Evolutionary conservation across 1,140 invertebrate genomes (phyloP).

Genomic region (Drosophila bifasciata): DNA sequence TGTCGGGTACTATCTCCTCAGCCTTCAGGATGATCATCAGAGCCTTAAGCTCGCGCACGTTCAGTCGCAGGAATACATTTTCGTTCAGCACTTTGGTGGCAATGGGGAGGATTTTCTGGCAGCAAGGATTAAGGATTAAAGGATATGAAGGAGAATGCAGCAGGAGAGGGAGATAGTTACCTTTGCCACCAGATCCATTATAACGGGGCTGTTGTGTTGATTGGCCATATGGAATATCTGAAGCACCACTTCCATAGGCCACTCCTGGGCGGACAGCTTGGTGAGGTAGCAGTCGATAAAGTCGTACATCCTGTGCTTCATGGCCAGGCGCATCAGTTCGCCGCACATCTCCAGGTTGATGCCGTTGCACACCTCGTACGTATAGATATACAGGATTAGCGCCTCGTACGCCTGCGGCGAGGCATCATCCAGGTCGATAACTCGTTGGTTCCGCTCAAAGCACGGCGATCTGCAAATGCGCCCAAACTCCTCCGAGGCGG

Average conservation of each 20-base stretch:
- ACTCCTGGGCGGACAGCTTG: slow-evolving; percentile 37
- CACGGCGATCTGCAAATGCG: slow-evolving; percentile 28
- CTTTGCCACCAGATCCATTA: slow-evolving; percentile 45
- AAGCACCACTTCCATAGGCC: slow-evolving; percentile 46
- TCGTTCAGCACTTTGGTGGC: slow-evolving; percentile 41
- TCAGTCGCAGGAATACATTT: slow-evolving; percentile 37
- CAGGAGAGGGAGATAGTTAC: background rate
- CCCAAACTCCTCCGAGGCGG: slow-evolving; percentile 58
- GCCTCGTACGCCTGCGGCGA: slow-evolving; percentile 55
- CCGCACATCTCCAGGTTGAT: slow-evolving; percentile 45
- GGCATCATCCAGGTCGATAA: slow-evolving; percentile 53
- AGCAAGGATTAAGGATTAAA: background rate
- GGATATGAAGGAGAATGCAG: too few species aligned
- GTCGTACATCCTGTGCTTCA: slow-evolving; percentile 45
- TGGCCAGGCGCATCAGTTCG: slow-evolving; percentile 41
- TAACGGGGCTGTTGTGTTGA: slow-evolving; percentile 10
- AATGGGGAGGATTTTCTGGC: slow-evolving; percentile 51
- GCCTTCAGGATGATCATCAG: slow-evolving; percentile 41
- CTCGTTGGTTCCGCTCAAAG: slow-evolving; percentile 18
- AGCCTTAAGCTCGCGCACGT: slow-evolving; percentile 32
- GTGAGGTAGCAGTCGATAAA: slow-evolving; percentile 46
- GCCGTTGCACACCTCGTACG: slow-evolving; percentile 55
- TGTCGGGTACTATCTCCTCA: slow-evolving; percentile 17
- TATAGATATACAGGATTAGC: slow-evolving; percentile 60
- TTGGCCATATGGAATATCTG: slow-evolving; percentile 54